Base-by-base conservation (phyloP, 1,140 invertebrate genomes). In the Pararge aegeria region DNA sequence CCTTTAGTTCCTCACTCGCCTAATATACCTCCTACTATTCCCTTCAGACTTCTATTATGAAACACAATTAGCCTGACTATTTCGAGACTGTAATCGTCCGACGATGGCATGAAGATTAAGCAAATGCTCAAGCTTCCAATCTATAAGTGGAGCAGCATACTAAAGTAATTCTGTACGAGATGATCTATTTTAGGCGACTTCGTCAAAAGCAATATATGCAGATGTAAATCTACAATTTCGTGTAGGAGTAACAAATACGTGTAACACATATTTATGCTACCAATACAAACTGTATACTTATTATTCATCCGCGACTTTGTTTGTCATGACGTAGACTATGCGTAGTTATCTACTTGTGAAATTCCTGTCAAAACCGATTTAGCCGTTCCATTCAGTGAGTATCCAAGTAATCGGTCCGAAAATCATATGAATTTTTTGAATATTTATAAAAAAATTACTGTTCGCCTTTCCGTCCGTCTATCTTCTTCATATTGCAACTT, bases 11-110 rank as follows among this genome's bases (percentile, higher is more conserved):
- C 55, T 15, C 75, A 55, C 57, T 42, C 62, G 55, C 80, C 84
- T 85, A 85, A 89, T 87, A 85, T 88, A 83, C 73, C 64, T 73
- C 66, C 71, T 70, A 71, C 72, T 73, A 77, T n/a, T n/a, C 79
- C 83, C 83, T 87, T 82, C 77, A 81, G 68, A 63, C 59, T 66
- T 64, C 70, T 78, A 74, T 82, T 86, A 87, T 78, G 80, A 83
- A 87, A 88, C 78, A 74, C 77, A 83, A 88, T 88, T 86, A 89
- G 80, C 75, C 68, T 66, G 63, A 83, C 86, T 89, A 87, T 89
- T 86, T 89, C 63, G 60, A 83, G 78, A 78, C 57, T 69, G 69
- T 70, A 67, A 65, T 70, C 69, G 73, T 80, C 78, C 70, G 72
- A 64, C 38, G 63, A 61, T 67, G 60, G 52, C 66, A 54, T 40